These are phyloP conservation scores for Anarsia innoxiella DNA, from an alignment of 2,888 invertebrate species.

Conservation along the genomic window DNA sequence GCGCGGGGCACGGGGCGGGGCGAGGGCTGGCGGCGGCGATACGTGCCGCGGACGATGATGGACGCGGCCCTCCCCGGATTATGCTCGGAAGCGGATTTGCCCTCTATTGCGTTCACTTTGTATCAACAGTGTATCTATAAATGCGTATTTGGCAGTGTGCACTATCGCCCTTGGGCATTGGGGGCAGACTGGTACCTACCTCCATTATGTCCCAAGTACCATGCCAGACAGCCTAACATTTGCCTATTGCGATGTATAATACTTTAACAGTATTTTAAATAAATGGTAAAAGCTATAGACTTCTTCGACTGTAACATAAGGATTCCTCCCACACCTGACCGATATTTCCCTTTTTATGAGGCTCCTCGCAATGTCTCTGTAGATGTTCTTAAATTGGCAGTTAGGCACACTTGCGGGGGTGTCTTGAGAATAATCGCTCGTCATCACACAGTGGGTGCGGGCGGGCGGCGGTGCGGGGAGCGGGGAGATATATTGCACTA, in stretches of 20 bases:
- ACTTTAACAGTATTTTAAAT: too few species aligned
- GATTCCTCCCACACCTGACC: too few species aligned
- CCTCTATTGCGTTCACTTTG: slow-evolving; percentile 6
- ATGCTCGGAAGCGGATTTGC: slow-evolving; percentile 10
- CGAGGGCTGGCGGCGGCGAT: slow-evolving; percentile 11
- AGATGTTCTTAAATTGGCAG: slow-evolving; percentile 11
- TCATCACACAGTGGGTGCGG: slow-evolving; percentile 13
- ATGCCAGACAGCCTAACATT: too few species aligned
- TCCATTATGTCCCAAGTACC: too few species aligned
- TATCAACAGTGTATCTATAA: too few species aligned
- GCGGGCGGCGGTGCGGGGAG: neutral
- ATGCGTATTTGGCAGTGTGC: too few species aligned
- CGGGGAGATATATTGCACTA: slow-evolving; percentile 12
- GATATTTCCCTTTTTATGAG: neutral
- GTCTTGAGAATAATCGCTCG: slow-evolving; percentile 17
- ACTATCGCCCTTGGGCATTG: too few species aligned
- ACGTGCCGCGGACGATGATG: slow-evolving; percentile 19
- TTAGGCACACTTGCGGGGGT: slow-evolving; percentile 6
- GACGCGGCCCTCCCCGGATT: slow-evolving; percentile 19
- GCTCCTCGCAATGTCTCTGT: slow-evolving; percentile 2
- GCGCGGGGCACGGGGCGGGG: slow-evolving; percentile 8
- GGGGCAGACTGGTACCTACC: too few species aligned
- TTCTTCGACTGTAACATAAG: too few species aligned
- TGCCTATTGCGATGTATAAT: too few species aligned
- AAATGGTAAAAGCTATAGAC: too few species aligned